Evolutionary conservation across 2,797 vertebrate genomes (phyloP).

Genomic region (Cyprinodon diabolis): DNA sequence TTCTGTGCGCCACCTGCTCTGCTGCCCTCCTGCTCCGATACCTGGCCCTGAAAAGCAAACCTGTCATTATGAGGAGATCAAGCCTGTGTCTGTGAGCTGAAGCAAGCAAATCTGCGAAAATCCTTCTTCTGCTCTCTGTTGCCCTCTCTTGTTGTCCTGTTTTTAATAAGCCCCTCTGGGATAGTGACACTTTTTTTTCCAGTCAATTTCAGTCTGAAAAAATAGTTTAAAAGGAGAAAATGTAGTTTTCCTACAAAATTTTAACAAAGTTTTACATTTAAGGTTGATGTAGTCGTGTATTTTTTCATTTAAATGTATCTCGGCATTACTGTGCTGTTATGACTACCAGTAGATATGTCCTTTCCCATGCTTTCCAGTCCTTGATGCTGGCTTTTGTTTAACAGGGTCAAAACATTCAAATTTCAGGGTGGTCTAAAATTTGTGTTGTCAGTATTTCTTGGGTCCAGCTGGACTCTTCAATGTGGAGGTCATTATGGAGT

Average conservation of each 20-base stretch:
- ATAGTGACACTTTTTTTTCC: slow-evolving; percentile 9
- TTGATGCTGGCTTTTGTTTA: not conserved
- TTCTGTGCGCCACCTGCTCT: slow-evolving; percentile 68
- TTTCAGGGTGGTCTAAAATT: too few species aligned
- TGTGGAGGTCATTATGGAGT: too few species aligned
- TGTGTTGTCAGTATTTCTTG: too few species aligned
- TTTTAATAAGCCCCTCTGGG: slow-evolving; percentile 44
- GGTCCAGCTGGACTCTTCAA: too few species aligned
- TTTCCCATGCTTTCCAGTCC: not conserved
- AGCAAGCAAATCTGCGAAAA: slow-evolving; percentile 32
- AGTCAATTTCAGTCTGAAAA: slow-evolving; percentile 24
- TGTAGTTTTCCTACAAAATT: slow-evolving; percentile 25
- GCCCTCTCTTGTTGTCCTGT: slow-evolving; percentile 32
- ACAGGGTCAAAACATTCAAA: too few species aligned
- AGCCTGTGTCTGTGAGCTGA: slow-evolving; percentile 14
- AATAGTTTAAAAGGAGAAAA: slow-evolving; percentile 24
- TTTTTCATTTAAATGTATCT: not conserved
- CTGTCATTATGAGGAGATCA: slow-evolving; percentile 55
- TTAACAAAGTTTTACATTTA: slow-evolving; percentile 13
- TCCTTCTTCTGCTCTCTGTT: slow-evolving; percentile 13
- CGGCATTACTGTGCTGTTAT: not conserved
- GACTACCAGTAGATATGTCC: not conserved
- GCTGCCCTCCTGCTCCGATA: slow-evolving; percentile 54
- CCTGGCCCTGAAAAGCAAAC: slow-evolving; percentile 50
- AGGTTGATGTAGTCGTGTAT: slow-evolving; percentile 15